Evolutionary conservation across 2,888 invertebrate genomes (phyloP), one percentile per base, ranked within the genome.

Genomic region (Hyposoter dolosus): DNA sequence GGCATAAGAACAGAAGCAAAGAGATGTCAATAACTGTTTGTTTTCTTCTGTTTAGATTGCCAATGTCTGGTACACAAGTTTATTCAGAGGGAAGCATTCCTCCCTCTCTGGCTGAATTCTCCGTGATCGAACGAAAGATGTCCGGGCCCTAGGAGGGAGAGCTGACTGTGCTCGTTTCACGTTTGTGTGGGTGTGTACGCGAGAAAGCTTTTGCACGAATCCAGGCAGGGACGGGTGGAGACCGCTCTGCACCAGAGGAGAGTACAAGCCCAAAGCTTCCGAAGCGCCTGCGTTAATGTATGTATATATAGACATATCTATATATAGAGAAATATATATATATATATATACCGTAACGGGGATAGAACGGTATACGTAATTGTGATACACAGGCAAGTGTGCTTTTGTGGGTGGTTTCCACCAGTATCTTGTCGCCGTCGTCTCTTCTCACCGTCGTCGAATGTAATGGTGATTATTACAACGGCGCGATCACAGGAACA

Each of bases 141-240:
- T 78, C 74, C 81, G 82, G 74, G 74, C 74, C 56, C 72, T 69
- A 74, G 63, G 74, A 77, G 72, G 77, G 74, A 72, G 43, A 68
- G 77, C 74, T 50, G 77, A 78, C 66, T 69, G 79, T 69, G 79
- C 79, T 69, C 56, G 68, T 79, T 79, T 69, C 3, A n/a, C 35
- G 32, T 50, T 17, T 23, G 68, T 32, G 68, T 72, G 47, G 65
- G 56, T 63, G 77, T 43, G 81, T 74, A 19, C 53, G 84, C 72
- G 83, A 79, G 80, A 87, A 87, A 84, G 83, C 74, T 82, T 89
- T 86, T 87, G 85, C 85, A 88, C 85, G 86, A 88, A 88, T 89
- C 88, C 86, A 86, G 87, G 87, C 82, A 87, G 87, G 82, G 65
- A 81, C 83, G 86, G 78, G 82, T 83, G 84, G 80, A 82, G 82